A percentile compares a stretch with the other conserved stretches of the same genome.
These are phyloP conservation scores for Myiotriccus ornatus DNA, from an alignment of 2,797 vertebrate genomes.

Conservation along the genomic window DNA sequence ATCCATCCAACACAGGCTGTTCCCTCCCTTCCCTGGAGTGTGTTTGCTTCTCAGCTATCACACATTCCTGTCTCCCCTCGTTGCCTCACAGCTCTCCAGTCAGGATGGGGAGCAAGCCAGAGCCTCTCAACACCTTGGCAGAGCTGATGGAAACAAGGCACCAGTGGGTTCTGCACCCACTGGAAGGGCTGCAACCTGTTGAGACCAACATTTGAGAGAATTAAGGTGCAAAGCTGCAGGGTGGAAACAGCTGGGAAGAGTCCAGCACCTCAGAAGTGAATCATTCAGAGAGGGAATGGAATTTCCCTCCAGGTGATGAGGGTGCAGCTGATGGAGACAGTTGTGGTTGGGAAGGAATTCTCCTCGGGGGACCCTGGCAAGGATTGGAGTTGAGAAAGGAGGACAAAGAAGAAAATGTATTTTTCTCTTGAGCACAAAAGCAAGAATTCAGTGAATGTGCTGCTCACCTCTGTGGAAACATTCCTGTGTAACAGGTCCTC, in stretches of 20 bases:
- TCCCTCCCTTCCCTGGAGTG: conserved; percentile 6
- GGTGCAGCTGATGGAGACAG: neutral
- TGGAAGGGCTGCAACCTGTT: neutral
- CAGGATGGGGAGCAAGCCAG: neutral
- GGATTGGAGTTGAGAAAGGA: neutral
- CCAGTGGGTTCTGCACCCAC: fast-evolving
- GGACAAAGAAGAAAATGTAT: neutral
- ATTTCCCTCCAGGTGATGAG: neutral
- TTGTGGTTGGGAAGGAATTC: neutral
- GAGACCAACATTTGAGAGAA: neutral
- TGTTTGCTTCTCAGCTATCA: neutral
- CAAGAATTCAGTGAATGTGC: neutral
- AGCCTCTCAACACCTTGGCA: neutral
- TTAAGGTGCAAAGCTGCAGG: neutral
- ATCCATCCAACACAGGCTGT: neutral
- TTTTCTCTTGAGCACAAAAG: neutral
- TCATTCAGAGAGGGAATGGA: neutral
- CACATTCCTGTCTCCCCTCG: neutral
- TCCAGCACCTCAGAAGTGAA: neutral
- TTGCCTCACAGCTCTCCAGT: neutral
- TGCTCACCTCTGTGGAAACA: neutral
- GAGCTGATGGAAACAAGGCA: neutral
- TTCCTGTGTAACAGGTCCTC: neutral
- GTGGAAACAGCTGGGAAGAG: neutral
- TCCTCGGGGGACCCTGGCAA: neutral